phyloP scores from a whole-genome alignment of 2,797 vertebrate genomes.

The Acomys russatus region DNA sequence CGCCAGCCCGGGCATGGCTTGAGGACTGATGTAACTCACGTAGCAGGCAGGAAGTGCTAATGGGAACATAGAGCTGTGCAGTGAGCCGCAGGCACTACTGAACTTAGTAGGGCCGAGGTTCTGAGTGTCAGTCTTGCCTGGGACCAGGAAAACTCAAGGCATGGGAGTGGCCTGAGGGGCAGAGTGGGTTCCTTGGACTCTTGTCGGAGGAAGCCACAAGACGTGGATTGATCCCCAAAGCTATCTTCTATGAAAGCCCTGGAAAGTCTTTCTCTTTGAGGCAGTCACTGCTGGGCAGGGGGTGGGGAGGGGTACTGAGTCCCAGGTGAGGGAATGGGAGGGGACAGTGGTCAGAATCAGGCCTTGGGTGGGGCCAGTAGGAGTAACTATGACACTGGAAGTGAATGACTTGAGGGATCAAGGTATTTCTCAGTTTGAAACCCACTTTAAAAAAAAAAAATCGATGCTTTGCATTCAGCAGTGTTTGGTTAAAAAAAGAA shows the following conservation, averaged over 20 bases:
- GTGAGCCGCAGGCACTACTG: neutral
- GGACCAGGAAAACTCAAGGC: neutral
- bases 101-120: neutral
- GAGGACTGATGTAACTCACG: neutral
- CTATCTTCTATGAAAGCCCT: neutral
- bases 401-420: conserved; percentile 83
- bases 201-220: neutral
- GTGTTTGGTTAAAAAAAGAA: conserved; percentile 87
- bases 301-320: accelerated
- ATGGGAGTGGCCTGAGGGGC: neutral
- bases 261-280: neutral
- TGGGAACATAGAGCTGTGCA: neutral
- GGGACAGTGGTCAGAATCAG: neutral
- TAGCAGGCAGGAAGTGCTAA: accelerated
- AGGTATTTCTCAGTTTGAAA: conserved; percentile 80
- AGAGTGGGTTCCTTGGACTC: neutral
- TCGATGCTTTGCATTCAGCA: conserved; percentile 80
- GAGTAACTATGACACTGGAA: conserved; percentile 50
- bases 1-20: neutral
- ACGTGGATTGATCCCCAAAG: neutral
- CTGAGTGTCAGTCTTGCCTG: neutral
- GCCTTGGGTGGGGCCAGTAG: conserved; percentile 27
- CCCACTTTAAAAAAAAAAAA: conserved; percentile 76
- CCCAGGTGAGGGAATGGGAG: neutral
- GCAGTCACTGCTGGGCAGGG: too few relatives aligned